Evolutionary conservation across 2,888 invertebrate species (phyloP), one percentile per base, ranked within the genome.

Genomic region (Allygus modestus): DNA sequence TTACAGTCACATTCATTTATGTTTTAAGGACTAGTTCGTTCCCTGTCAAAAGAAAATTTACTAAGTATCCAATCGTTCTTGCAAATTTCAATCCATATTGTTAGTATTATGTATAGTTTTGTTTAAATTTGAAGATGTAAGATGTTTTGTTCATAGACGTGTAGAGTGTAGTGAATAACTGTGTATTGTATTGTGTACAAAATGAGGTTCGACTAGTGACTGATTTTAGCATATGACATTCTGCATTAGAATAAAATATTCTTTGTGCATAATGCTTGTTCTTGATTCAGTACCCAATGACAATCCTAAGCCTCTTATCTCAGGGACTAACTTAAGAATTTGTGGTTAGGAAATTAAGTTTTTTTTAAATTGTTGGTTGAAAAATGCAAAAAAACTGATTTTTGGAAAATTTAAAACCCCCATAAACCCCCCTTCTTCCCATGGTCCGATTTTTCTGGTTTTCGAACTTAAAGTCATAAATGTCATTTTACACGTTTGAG

Each of bases 211-310:
- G 43, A 77, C 23, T 77, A 77, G 77, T 77, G 77, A 77, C 77
- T 77, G 77, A 77, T 46, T 77, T 77, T 77, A 77, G 77, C 77
- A 51, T 77, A 77, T 77, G 33, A 77, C 28, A 46, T 46, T 46
- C 77, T 77, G 77, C 51, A 77, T 77, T 77, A 77, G 77, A 77
- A 51, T 77, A 77, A 77, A 77, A 77, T 77, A 77, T 77, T 77
- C 77, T 77, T 77, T 77, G 77, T 77, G 77, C 77, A 77, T 51
- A 77, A 43, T 15, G 7, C 31, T 4, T 20, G 23, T 58, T 46
- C 2, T 58, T 58, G 20, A 58, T 58, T 58, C 20, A 58, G n/a
- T n/a, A n/a, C n/a, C n/a, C n/a, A n/a, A n/a, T n/a, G n/a, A n/a
- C n/a, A n/a, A n/a, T n/a, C n/a, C n/a, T n/a, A n/a, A n/a, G n/a